A percentile compares a stretch with the other conserved stretches of the same genome.
phyloP scores from a whole-genome alignment of 2,113 vertebrate species.

The Macaca nemestrina region DNA sequence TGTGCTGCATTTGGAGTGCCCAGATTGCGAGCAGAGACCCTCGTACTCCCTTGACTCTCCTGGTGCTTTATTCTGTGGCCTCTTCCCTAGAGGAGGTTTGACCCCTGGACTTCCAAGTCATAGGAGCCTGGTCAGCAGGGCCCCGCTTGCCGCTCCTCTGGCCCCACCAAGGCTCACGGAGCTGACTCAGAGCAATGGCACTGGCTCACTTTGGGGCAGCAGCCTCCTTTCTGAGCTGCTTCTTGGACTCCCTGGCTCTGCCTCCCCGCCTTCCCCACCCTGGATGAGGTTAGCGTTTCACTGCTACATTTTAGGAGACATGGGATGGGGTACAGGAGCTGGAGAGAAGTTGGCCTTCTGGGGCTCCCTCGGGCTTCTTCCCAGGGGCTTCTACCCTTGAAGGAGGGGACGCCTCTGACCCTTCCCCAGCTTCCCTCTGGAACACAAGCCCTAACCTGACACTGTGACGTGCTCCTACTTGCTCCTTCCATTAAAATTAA shows the following conservation, averaged over 20 bases:
- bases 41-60: background rate
- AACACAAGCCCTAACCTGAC: background rate
- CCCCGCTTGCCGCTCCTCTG: background rate
- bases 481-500: background rate
- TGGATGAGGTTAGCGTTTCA: background rate
- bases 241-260: background rate
- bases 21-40: background rate
- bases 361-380: background rate
- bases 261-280: rapidly evolving
- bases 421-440: background rate
- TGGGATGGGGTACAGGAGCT: background rate
- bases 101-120: background rate
- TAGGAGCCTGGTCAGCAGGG: background rate
- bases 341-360: background rate
- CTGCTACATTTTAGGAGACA: too few relatives aligned
- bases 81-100: background rate
- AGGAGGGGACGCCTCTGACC: too few relatives aligned
- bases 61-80: background rate
- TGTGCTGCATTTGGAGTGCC: background rate
- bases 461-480: background rate
- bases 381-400: background rate
- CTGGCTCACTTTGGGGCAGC: background rate
- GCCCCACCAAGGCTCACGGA: background rate
- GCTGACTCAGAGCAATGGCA: too few relatives aligned
- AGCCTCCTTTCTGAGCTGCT: background rate